phyloP scores from a whole-genome alignment of 2,888 invertebrate species.

The Hyppa rectilinea region DNA sequence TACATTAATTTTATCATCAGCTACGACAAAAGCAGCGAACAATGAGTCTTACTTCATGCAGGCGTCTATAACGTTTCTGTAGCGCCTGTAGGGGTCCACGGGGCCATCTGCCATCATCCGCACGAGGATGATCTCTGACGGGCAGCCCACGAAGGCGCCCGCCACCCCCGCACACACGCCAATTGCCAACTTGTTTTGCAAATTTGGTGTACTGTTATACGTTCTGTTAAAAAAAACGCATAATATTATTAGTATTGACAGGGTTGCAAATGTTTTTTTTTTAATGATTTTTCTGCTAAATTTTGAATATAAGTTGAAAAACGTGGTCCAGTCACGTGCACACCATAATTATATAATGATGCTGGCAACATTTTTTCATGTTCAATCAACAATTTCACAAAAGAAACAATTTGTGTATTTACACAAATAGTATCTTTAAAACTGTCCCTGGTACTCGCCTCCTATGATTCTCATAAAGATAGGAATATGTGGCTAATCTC shows the following conservation, averaged over 20 bases:
- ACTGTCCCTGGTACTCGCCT: slow-evolving; percentile 75
- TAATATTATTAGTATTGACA: too few relatives aligned
- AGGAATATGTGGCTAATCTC: slow-evolving; percentile 96
- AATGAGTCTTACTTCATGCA: slow-evolving; percentile 67
- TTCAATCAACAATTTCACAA: too few relatives aligned
- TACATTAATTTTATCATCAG: background rate
- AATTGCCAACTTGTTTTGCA: slow-evolving; percentile 93
- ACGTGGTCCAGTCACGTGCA: too few relatives aligned
- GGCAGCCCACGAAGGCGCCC: slow-evolving; percentile 98
- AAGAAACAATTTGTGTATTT: too few relatives aligned
- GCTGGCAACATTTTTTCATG: too few relatives aligned
- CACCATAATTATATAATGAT: too few relatives aligned
- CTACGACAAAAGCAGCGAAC: background rate
- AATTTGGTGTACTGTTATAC: slow-evolving; percentile 93
- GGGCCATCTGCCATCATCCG: slow-evolving; percentile 98
- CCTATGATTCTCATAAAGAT: slow-evolving; percentile 94
- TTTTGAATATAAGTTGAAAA: too few relatives aligned
- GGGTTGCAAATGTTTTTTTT: too few relatives aligned
- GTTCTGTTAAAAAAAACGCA: slow-evolving; percentile 50
- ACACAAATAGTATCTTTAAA: too few relatives aligned
- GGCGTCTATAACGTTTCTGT: slow-evolving; percentile 96
- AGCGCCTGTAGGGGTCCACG: slow-evolving; percentile 89
- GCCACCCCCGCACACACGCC: slow-evolving; percentile 95
- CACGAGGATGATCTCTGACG: slow-evolving; percentile 97
- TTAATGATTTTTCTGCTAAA: too few relatives aligned